These are phyloP conservation scores for Piscicola geometra DNA, from an alignment of 2,888 invertebrate species.

Conservation along the genomic window DNA sequence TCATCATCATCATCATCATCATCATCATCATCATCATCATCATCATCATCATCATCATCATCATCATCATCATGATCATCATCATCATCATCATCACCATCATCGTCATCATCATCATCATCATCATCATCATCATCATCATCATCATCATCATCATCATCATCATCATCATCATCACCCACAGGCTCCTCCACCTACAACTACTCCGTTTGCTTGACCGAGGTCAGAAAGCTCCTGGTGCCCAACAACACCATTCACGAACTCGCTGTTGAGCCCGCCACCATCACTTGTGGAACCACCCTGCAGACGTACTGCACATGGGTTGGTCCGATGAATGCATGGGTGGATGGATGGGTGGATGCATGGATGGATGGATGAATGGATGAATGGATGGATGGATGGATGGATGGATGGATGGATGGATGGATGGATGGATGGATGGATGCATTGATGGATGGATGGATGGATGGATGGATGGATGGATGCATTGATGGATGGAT, in stretches of 20 bases:
- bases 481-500: no score
- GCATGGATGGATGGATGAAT: no score
- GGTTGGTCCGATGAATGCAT: conserved; percentile 34
- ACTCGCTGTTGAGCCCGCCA: conserved; percentile 34
- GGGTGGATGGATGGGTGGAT: not conserved
- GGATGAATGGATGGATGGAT: no score
- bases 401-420: no score
- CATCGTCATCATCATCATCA: conserved; percentile 7
- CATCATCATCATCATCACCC: no score
- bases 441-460: no score
- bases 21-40: not conserved
- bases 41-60: no score
- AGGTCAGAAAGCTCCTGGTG: conserved; percentile 36
- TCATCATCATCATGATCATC: no score
- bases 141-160: not conserved
- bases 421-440: no score
- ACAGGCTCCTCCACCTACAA: not conserved
- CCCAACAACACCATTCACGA: conserved; percentile 31
- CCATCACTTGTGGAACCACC: conserved; percentile 39
- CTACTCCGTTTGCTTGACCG: conserved; percentile 40
- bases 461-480: no score
- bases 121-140: not conserved
- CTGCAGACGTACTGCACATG: conserved; percentile 39
- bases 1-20: conserved; percentile 25
- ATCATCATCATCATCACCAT: conserved; percentile 1